Conservation (phyloP, 2,888 invertebrate species). For the Cryptosula pallasiana region DNA sequence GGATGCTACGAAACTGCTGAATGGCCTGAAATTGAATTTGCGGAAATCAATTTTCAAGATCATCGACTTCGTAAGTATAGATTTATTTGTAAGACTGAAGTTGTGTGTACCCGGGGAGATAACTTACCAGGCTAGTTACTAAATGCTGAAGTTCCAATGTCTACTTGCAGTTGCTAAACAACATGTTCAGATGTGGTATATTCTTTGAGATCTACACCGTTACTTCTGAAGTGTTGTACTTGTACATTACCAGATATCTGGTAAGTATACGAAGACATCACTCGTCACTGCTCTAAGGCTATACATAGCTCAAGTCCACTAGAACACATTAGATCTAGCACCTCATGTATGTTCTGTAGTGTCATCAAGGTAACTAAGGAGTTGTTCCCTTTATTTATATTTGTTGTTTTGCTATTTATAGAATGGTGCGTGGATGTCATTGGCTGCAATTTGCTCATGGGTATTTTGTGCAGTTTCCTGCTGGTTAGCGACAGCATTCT, state of each 20-base stretch:
- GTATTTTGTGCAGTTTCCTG: not conserved
- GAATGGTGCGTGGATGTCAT: conserved; percentile 4
- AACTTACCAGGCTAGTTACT: not conserved
- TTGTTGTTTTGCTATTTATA: not conserved
- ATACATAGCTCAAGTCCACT: no score
- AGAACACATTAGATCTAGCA: no score
- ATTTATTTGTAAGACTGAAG: not conserved
- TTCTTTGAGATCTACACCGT: not conserved
- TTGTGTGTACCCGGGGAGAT: not conserved
- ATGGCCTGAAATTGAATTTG: not conserved
- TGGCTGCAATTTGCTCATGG: conserved; percentile 1
- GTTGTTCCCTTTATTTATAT: not conserved
- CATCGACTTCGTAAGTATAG: conserved; percentile 3
- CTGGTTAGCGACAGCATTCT: not conserved
- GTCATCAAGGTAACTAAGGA: no score
- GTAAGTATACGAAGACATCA: no score
- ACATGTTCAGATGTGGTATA: not conserved
- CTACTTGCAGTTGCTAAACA: not conserved
- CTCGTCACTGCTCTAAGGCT: no score
- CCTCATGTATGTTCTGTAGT: no score
- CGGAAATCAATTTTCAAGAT: not conserved
- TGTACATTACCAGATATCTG: not conserved
- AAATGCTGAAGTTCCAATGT: no score
- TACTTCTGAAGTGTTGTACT: not conserved
- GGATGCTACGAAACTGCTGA: not conserved